Evolutionary conservation across 2,888 invertebrate genomes (phyloP), one percentile per base, ranked within the genome.

Genomic region (Ectemnius cavifrons): DNA sequence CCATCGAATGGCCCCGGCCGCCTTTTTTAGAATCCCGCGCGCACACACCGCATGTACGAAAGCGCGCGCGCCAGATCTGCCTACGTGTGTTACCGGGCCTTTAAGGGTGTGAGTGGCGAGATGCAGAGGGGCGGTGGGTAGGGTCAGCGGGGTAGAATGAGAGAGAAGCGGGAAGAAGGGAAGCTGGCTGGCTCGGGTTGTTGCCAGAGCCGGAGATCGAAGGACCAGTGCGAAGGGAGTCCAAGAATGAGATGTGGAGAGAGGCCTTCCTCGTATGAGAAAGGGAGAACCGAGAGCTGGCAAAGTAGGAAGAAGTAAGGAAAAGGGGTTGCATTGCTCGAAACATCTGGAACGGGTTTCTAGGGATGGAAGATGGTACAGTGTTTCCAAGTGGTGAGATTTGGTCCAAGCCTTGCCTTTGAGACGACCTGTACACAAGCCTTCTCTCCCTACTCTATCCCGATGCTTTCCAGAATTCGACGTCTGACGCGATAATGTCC

Each of bases 1-100:
- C 88, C 89, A 86, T 89, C 90, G 89, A 88, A 89, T 87, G 79
- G 87, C 84, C 83, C 85, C 86, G 84, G 80, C 83, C 77, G 78
- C 81, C 81, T 84, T 85, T 85, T 85, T 87, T 82, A 83, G 82
- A 83, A 68, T 71, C 73, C 71, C 79, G 75, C 72, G 81, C 37
- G 37, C 73, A 75, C 78, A 81, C 79, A 80, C 63, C 71, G 79
- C 72, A 71, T 70, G 65, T 75, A 67, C 68, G 52, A 52, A 71
- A 23, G 23, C 23, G 23, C 23, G 23, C 23, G 23, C 23, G 8
- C 6, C 8, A 37, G 37, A 6, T 11, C 37, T 37, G 37, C 37
- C 37, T 28, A 73, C 72, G 72, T 75, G 71, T 81, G 79, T 79
- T 79, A 83, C 71, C 67, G 68, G 74, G 71, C 23, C 78, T 83